Percentiles rank a stretch among this genome's conserved stretches.
Evolutionary conservation across 2,888 invertebrate species (phyloP).

Genomic region (Nemotelus nigrinus): DNA sequence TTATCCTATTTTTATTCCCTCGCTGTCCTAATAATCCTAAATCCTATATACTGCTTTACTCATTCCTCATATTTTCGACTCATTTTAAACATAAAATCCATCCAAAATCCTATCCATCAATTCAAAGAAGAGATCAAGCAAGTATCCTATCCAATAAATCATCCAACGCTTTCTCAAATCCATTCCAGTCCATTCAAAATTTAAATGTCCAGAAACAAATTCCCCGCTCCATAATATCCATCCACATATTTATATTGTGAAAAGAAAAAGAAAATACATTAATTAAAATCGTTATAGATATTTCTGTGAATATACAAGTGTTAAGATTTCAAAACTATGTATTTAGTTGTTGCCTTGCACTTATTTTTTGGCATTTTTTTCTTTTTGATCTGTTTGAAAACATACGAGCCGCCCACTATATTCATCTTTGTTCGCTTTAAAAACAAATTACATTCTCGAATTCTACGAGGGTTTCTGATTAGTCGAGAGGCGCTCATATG

Average conservation of each 20-base stretch:
- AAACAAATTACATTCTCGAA: not conserved
- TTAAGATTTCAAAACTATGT: not conserved
- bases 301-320: constrained; percentile 38
- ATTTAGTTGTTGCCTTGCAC: too few relatives aligned
- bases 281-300: constrained; percentile 41
- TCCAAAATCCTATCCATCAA: constrained; percentile 39
- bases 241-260: constrained; percentile 49
- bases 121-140: too few relatives aligned
- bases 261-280: constrained; percentile 52
- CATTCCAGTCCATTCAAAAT: constrained; percentile 50
- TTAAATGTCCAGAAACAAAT: constrained; percentile 50
- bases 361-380: too few relatives aligned
- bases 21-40: constrained; percentile 47
- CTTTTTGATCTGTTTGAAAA: constrained; percentile 12
- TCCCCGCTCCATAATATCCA: constrained; percentile 50
- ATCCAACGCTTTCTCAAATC: constrained; percentile 46
- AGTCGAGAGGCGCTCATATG: constrained; percentile 22
- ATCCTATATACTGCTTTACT: constrained; percentile 42
- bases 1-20: constrained; percentile 42
- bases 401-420: constrained; percentile 15
- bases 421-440: not conserved
- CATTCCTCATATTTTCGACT: constrained; percentile 20
- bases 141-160: constrained; percentile 39
- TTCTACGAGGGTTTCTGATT: not conserved
- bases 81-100: constrained; percentile 44